phyloP scores from a whole-genome alignment of 2,797 vertebrate genomes.

The Merluccius polli region DNA sequence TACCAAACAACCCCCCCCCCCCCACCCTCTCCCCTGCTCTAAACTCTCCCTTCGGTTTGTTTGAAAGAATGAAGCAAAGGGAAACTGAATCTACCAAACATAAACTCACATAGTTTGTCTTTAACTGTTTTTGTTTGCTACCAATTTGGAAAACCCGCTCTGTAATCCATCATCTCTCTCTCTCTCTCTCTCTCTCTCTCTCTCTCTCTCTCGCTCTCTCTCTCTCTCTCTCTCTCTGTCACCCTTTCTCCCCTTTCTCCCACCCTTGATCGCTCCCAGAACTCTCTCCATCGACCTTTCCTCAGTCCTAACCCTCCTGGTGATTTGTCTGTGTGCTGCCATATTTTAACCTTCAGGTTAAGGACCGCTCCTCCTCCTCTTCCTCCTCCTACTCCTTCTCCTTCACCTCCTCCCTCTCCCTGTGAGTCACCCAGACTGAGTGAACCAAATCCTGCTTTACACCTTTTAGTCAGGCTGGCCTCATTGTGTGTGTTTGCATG shows the following conservation, averaged over 20 bases:
- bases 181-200: conserved; percentile 13
- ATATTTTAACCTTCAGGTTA: conserved; percentile 30
- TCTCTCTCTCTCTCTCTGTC: conserved; percentile 11
- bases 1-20: too few relatives aligned
- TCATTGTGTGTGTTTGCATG: conserved; percentile 7
- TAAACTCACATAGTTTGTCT: background rate
- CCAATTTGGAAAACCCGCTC: conserved; percentile 23
- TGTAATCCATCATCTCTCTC: conserved; percentile 41
- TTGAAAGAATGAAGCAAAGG: background rate
- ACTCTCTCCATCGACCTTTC: conserved; percentile 41
- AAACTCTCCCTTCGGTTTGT: background rate
- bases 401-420: conserved; percentile 20
- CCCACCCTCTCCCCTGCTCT: background rate
- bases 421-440: conserved; percentile 20
- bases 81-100: background rate
- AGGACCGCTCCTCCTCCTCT: background rate
- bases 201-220: conserved; percentile 17
- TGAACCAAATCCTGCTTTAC: conserved; percentile 45
- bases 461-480: conserved; percentile 32
- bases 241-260: background rate
- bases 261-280: conserved; percentile 10
- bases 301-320: conserved; percentile 39
- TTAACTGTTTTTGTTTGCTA: conserved; percentile 15
- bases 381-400: background rate
- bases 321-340: conserved; percentile 40